Evolutionary conservation across 2,888 invertebrate species (phyloP).

Genomic region (Ptilodon capucinus): DNA sequence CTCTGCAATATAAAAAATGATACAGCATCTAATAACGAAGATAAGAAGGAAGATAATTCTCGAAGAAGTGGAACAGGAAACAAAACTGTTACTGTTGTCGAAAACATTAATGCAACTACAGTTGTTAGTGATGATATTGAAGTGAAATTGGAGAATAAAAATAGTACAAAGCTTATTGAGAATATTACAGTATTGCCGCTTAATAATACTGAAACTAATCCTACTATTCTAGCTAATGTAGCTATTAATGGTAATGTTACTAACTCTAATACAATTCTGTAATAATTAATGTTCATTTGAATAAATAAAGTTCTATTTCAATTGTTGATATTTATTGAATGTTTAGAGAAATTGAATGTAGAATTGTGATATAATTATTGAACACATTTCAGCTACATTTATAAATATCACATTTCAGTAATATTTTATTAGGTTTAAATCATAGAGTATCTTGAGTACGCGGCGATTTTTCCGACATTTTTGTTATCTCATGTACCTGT

Average conservation of each 20-base stretch:
- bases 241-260: neutral
- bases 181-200: slow-evolving; percentile 2
- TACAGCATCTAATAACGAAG: neutral
- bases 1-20: neutral
- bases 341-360: neutral
- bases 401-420: too few species aligned
- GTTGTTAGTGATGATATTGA: neutral
- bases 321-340: neutral
- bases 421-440: too few species aligned
- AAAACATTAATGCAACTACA: neutral
- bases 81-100: neutral
- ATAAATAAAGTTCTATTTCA: slow-evolving; percentile 13
- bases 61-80: slow-evolving; percentile 7
- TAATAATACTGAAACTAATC: neutral
- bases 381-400: neutral
- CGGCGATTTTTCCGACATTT: too few species aligned
- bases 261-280: slow-evolving; percentile 2
- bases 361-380: neutral
- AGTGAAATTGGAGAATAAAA: neutral
- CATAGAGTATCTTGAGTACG: too few species aligned
- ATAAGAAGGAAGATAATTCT: slow-evolving; percentile 2
- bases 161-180: neutral
- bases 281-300: slow-evolving; percentile 5
- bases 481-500: too few species aligned
- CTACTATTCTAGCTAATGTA: neutral